Evolutionary conservation across 2,888 invertebrate genomes (phyloP), one percentile per base, ranked within the genome.

Genomic region (Phortica magna): DNA sequence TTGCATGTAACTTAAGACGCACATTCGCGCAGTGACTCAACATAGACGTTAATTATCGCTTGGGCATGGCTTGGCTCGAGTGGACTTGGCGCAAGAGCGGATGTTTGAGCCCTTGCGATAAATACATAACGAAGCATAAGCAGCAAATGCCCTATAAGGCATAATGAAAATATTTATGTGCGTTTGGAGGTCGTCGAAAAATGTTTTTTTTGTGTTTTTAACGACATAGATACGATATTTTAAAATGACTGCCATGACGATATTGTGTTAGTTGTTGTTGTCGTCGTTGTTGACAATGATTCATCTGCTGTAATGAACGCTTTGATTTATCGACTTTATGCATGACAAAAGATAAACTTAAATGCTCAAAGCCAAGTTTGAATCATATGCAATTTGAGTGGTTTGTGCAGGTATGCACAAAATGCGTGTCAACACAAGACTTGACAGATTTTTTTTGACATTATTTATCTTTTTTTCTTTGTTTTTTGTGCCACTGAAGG

Each of bases 281-380:
- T n/a, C n/a, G 43, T 6, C 43, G 43, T 7, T 10, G 43, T 7
- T 43, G 43, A 43, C 10, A 10, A 43, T 48, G 9, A 9, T 9
- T 48, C 48, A 48, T 48, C 9, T 14, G 48, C 48, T 12, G 48
- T 48, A 48, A 48, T 2, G 14, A 48, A 14, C 48, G 14, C 48
- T 9, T 53, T 71, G 70, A 71, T 55, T 71, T 71, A 71, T 71
- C 42, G 70, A n/a, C 53, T 12, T 17, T 70, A 70, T 53, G 70
- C 70, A 70, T 70, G 70, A 71, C 70, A 71, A 71, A 55, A n/a
- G 53, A 71, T 55, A 68, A 68, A 61, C 7, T n/a, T 17, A 3
- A 61, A 61, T 22, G 7, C 22, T 61, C 61, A 61, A 61, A 61
- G 22, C 43, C 70, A 71, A n/a, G 31, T n/a, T 71, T 71, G 55